Conservation (phyloP, 2,888 invertebrate genomes). For the Eutolmus rufibarbis region DNA sequence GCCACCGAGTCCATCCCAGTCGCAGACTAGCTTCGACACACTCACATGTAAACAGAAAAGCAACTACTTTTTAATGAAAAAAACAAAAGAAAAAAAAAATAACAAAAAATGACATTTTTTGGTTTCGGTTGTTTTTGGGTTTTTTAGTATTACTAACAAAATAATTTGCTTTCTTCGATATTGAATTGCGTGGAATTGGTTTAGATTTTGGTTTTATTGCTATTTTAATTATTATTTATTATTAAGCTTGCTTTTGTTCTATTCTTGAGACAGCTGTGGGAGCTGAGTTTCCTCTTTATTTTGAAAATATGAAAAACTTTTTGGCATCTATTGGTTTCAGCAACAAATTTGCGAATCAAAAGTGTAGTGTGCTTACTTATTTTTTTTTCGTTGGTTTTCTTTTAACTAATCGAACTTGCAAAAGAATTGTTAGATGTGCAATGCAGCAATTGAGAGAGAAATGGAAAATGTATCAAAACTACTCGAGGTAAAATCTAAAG, state of each 20-base stretch:
- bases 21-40: slow-evolving; percentile 66
- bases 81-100: slow-evolving; percentile 32
- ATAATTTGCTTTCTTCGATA: background rate
- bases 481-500: background rate
- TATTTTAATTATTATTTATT: background rate
- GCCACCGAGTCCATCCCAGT: slow-evolving; percentile 65
- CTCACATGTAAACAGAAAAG: slow-evolving; percentile 64
- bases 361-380: background rate
- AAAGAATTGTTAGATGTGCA: background rate
- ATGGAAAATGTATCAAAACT: background rate
- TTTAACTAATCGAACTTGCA: background rate
- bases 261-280: background rate
- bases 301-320: background rate
- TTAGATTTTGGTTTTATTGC: background rate
- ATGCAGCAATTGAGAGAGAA: background rate
- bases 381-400: background rate
- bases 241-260: background rate
- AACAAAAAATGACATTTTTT: background rate
- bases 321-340: background rate
- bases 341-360: background rate
- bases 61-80: slow-evolving; percentile 48
- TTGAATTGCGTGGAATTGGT: background rate
- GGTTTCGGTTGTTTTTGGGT: background rate
- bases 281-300: background rate
- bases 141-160: slow-evolving; percentile 7